Evolutionary conservation across 2,888 invertebrate species (phyloP).

Genomic region (Podabrus alpinus): DNA sequence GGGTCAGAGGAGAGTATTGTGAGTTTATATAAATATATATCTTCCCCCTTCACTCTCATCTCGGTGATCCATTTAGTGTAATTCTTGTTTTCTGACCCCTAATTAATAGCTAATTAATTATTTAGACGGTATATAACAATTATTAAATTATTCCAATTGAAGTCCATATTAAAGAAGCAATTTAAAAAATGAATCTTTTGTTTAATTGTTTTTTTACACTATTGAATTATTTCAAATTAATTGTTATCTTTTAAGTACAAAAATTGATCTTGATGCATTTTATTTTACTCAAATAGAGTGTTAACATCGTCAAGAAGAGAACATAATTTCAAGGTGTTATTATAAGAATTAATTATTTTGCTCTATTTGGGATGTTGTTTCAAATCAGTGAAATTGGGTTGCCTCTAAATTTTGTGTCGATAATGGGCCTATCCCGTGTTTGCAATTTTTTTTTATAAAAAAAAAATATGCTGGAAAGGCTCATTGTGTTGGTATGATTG

Average conservation of each 20-base stretch:
- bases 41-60: not conserved
- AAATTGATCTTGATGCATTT: not conserved
- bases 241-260: not conserved
- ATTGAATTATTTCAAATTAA: not conserved
- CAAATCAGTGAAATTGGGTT: not conserved
- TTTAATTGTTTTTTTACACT: constrained; percentile 18
- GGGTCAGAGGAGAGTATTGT: constrained; percentile 14
- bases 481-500: not conserved
- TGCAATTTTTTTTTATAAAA: not conserved
- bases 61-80: constrained; percentile 6
- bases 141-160: constrained; percentile 34
- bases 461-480: not conserved
- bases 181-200: constrained; percentile 15
- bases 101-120: constrained; percentile 26
- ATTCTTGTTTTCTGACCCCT: constrained; percentile 27
- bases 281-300: not conserved
- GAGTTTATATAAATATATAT: not conserved
- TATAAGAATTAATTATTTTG: not conserved
- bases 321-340: not conserved
- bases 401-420: not conserved
- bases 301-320: not conserved
- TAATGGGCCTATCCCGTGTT: not conserved
- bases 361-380: not conserved
- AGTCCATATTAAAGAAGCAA: constrained; percentile 22
- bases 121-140: constrained; percentile 25